Percentiles rank a stretch among this genome's conserved stretches.
Evolutionary conservation across 2,797 vertebrate genomes (phyloP).

Genomic region (Falco cherrug): DNA sequence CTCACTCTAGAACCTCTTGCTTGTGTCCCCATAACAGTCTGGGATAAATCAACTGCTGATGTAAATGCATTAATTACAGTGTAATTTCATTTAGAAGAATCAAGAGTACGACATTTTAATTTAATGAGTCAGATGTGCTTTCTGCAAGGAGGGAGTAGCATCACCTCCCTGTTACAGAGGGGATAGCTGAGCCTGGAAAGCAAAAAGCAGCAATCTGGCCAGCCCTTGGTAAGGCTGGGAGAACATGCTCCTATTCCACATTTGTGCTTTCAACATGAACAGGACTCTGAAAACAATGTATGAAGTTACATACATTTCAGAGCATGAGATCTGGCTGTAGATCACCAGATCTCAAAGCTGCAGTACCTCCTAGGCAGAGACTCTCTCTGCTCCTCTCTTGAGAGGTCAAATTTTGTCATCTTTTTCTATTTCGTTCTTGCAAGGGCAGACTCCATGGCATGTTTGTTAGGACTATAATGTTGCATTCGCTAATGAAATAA

Average conservation of each 20-base stretch:
- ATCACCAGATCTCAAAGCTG: neutral
- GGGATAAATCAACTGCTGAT: neutral
- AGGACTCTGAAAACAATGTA: neutral
- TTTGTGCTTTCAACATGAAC: neutral
- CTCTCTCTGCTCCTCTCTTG: neutral
- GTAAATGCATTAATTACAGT: neutral
- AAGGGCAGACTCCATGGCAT: neutral
- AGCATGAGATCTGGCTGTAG: neutral
- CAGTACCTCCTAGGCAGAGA: neutral
- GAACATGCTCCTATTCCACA: neutral
- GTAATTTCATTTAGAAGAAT: neutral
- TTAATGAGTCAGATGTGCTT: neutral
- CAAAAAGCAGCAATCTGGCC: neutral
- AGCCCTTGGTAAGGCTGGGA: neutral
- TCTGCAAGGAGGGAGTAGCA: neutral
- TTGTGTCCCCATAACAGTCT: neutral
- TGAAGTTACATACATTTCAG: neutral
- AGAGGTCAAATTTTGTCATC: neutral
- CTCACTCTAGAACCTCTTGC: neutral
- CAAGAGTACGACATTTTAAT: neutral
- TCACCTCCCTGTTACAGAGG: neutral
- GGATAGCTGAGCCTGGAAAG: neutral
- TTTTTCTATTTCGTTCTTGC: neutral
- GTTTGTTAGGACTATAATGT: slow-evolving; percentile 9
- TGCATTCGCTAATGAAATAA: slow-evolving; percentile 55